A percentile compares a stretch with the other conserved stretches of the same genome.
Evolutionary conservation across 2,888 invertebrate species (phyloP).

Genomic region (Netelia fuscicornis): DNA sequence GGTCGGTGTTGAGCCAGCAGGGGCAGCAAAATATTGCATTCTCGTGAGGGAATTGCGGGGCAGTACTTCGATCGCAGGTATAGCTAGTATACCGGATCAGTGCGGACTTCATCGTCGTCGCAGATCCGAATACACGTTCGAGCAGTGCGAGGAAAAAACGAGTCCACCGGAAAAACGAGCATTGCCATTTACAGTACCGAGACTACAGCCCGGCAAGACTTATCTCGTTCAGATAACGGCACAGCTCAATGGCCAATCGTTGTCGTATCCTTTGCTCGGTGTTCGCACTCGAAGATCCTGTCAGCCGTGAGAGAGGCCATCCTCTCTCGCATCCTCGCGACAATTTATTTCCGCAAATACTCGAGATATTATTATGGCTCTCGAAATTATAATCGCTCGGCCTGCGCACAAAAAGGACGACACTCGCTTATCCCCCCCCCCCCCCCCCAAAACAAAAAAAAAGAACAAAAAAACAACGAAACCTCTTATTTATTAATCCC

Average conservation of each 20-base stretch:
- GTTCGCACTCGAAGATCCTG: conserved; percentile 79
- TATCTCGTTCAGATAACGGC: conserved; percentile 81
- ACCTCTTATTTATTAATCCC: background rate
- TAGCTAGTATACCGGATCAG: conserved; percentile 78
- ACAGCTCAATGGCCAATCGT: conserved; percentile 77
- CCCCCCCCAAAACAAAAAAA: background rate
- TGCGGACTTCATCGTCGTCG: conserved; percentile 79
- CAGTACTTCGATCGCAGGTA: conserved; percentile 71
- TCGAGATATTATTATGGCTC: background rate
- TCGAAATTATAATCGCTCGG: conserved; percentile 4
- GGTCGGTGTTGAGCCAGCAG: conserved; percentile 80
- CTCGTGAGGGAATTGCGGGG: conserved; percentile 78
- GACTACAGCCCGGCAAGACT: conserved; percentile 78
- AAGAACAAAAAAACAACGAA: background rate
- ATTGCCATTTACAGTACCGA: conserved; percentile 78
- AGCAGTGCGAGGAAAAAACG: conserved; percentile 79
- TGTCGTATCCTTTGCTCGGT: conserved; percentile 79
- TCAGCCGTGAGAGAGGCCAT: conserved; percentile 63
- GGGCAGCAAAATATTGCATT: conserved; percentile 80
- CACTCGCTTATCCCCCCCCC: background rate
- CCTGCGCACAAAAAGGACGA: background rate
- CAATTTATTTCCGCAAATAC: conserved; percentile 19
- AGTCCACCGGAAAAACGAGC: conserved; percentile 75
- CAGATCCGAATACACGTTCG: conserved; percentile 78
- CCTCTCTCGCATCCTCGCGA: conserved; percentile 9